Conservation (phyloP, 2,888 invertebrate genomes). For the Dichetophora obliterata region DNA sequence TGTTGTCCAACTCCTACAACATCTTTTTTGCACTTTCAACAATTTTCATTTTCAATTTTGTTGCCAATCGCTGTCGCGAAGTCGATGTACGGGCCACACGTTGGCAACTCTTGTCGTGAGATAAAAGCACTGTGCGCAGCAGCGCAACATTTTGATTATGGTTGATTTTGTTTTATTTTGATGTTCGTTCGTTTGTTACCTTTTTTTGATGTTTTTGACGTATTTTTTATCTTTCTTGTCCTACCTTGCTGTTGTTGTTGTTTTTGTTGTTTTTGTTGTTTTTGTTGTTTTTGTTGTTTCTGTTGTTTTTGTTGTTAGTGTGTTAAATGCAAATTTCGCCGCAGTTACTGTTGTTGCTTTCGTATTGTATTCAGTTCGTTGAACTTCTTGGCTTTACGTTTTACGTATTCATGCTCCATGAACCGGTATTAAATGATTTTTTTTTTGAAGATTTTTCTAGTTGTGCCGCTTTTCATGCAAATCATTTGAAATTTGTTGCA, state of each 20-base stretch:
- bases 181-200: neutral
- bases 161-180: neutral
- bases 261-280: neutral
- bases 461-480: conserved; percentile 13
- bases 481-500: conserved; percentile 2
- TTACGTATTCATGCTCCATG: conserved; percentile 18
- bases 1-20: neutral
- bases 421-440: neutral
- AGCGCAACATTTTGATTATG: conserved; percentile 5
- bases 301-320: neutral
- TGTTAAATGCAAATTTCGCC: too few relatives aligned
- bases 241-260: neutral
- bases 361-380: conserved; percentile 22
- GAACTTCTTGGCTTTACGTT: conserved; percentile 17
- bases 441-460: conserved; percentile 19
- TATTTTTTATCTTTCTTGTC: neutral
- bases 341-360: conserved; percentile 4
- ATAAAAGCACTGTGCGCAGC: neutral
- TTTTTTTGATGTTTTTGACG: neutral
- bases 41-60: conserved; percentile 34
- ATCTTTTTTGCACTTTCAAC: conserved; percentile 1
- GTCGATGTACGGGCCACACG: neutral
- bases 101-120: conserved; percentile 10
- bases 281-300: too few relatives aligned
- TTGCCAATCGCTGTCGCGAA: neutral